Evolutionary conservation across 2,113 vertebrate genomes (phyloP).

Genomic region (Nothobranchius furzeri): DNA sequence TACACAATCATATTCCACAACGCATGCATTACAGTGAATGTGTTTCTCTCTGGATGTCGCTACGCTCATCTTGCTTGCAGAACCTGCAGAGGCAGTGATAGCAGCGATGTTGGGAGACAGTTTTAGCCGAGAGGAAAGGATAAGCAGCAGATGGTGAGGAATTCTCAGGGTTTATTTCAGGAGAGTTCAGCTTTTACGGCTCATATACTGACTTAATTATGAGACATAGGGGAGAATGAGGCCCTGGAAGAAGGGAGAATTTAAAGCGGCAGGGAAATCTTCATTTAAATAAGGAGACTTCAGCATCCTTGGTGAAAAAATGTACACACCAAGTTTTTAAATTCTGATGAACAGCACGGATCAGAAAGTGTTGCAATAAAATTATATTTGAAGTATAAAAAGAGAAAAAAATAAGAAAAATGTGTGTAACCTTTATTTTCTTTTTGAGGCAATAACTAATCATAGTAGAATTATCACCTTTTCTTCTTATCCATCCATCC

Average conservation of each 20-base stretch:
- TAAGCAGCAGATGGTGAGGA: constrained; percentile 69
- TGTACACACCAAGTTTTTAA: constrained; percentile 21
- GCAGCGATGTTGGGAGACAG: constrained; percentile 26
- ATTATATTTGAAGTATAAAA: too few species aligned
- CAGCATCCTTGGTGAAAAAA: constrained; percentile 38
- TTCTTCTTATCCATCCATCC: too few species aligned
- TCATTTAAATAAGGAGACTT: constrained; percentile 53
- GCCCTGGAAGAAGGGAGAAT: constrained; percentile 44
- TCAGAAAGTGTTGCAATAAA: constrained; percentile 21
- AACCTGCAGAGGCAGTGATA: constrained; percentile 19
- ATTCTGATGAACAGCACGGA: constrained; percentile 27
- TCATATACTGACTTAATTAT: constrained; percentile 76
- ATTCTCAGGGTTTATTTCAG: constrained; percentile 69
- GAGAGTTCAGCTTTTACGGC: constrained; percentile 68
- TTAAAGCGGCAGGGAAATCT: constrained; percentile 62
- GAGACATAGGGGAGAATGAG: constrained; percentile 61
- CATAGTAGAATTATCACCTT: too few species aligned
- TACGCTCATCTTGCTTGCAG: constrained; percentile 9
- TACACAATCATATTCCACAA: neutral
- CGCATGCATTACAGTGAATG: neutral
- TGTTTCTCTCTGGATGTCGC: neutral
- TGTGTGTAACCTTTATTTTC: too few species aligned
- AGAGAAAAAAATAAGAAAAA: too few species aligned
- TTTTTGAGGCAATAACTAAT: too few species aligned
- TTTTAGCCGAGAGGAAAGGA: constrained; percentile 17